Conservation (phyloP, 2,888 invertebrate genomes). For the Scaptomyza parva region DNA sequence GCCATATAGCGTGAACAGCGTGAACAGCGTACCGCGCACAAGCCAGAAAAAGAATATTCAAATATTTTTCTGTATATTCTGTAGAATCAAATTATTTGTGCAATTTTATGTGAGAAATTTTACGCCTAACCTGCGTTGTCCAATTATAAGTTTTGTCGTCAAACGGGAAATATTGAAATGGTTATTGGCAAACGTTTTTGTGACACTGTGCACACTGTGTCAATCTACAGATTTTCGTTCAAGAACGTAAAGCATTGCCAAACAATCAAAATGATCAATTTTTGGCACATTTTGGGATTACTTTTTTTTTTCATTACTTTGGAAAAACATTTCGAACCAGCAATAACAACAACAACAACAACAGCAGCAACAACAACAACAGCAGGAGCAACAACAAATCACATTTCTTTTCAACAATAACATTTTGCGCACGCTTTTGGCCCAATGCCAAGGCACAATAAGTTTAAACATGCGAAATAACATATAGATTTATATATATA, state of each 20-base stretch:
- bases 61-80: slow-evolving; percentile 4
- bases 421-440: slow-evolving; percentile 78
- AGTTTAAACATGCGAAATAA: slow-evolving; percentile 16
- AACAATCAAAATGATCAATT: slow-evolving; percentile 48
- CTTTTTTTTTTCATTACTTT: slow-evolving; percentile 39
- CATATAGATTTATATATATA: slow-evolving; percentile 8
- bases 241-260: slow-evolving; percentile 14
- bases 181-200: slow-evolving; percentile 17
- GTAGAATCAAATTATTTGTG: slow-evolving; percentile 15
- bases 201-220: slow-evolving; percentile 52
- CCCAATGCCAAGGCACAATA: slow-evolving; percentile 54
- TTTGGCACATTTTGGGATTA: slow-evolving; percentile 41
- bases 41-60: slow-evolving; percentile 1
- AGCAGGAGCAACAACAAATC: slow-evolving; percentile 12
- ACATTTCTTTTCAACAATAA: slow-evolving; percentile 59
- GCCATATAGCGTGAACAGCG: slow-evolving; percentile 66
- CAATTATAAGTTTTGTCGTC: slow-evolving; percentile 50
- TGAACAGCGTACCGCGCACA: slow-evolving; percentile 19
- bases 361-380: slow-evolving; percentile 12
- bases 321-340: slow-evolving; percentile 66
- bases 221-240: too few species aligned
- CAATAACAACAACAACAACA: slow-evolving; percentile 33
- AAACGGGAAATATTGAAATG: slow-evolving; percentile 40
- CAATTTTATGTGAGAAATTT: slow-evolving; percentile 46
- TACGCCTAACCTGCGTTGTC: slow-evolving; percentile 48